Evolutionary conservation across 2,113 vertebrate genomes (phyloP).

Genomic region (Stegostoma tigrinum): DNA sequence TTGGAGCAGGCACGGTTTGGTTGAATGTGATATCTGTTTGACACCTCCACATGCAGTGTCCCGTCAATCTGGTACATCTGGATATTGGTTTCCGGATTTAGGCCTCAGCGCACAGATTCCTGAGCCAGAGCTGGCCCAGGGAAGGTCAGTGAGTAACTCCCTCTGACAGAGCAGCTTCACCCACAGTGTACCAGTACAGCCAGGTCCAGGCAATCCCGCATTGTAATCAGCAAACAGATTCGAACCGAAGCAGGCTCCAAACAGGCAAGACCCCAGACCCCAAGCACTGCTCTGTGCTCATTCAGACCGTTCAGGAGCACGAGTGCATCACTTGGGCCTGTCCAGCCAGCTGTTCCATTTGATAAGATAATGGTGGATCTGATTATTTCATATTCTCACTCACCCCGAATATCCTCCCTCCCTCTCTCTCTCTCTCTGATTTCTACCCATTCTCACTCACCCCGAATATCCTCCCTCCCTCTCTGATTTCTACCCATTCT

Average conservation of each 20-base stretch:
- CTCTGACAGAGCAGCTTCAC: background rate
- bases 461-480: too few species aligned
- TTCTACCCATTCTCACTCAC: too few species aligned
- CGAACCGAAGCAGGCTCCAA: background rate
- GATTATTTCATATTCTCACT: too few species aligned
- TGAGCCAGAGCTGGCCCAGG: background rate
- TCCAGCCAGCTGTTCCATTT: too few species aligned
- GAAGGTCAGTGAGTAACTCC: background rate
- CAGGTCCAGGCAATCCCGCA: background rate
- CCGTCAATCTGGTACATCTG: background rate
- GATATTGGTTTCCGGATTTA: background rate
- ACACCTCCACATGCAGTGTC: background rate
- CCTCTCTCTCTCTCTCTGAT: too few species aligned
- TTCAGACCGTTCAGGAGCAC: too few species aligned
- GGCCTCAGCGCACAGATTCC: background rate
- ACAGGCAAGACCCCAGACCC: background rate
- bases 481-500: too few species aligned
- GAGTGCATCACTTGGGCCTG: too few species aligned
- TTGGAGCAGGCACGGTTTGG: background rate
- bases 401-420: too few species aligned
- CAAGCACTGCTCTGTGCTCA: too few species aligned
- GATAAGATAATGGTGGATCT: too few species aligned
- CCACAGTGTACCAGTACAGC: background rate
- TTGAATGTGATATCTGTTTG: background rate
- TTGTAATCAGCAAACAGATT: background rate